Evolutionary conservation across 2,113 vertebrate species (phyloP), one percentile per base, ranked within the genome.

Genomic region (Epinephelus cyanopodus): DNA sequence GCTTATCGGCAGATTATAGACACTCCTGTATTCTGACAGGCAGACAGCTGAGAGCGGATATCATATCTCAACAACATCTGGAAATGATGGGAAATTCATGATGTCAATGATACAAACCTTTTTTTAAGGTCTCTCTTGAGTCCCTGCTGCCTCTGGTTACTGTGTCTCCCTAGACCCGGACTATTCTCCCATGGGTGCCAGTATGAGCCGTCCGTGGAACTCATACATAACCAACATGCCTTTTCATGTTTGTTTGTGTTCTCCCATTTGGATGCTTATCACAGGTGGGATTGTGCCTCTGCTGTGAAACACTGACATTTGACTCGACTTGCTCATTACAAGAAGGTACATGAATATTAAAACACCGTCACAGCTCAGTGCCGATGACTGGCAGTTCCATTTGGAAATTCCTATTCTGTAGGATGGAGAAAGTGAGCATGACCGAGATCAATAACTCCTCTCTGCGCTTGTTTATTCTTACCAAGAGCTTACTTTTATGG

Each of bases 281-380:
- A 37, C 80, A 90, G 84, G 81, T 77, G 77, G 77, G 83, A 87
- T 52, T 80, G 63, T 60, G 64, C 62, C 82, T 83, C 45, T n/a
- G 60, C 83, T 79, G 81, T 84, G 79, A 84, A 89, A 83, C 67
- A 45, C 52, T 86, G 88, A 90, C 90, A 89, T 85, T 86, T 89
- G 77, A 86, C 90, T 79, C 47, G 64, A 85, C 79, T 61, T 53
- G 65, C 64, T 88, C 84, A 88, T 91, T 87, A 90, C 78, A 81
- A 63, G 64, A 69, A 84, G 62, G 27, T 29, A 39, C 77, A 81
- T 85, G 86, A 89, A 89, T 92, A 91, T 89, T 90, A 87, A 87
- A 92, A 57, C 65, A 21, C 25, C 3, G 76, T 57, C 85, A 83
- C 65, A 33, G 60, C 83, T 91, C 75, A 15, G 78, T 11, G 60